A percentile compares a stretch with the other conserved stretches of the same genome.
These are phyloP conservation scores for Clarias fuscus DNA, from an alignment of 2,797 vertebrate genomes.

Conservation along the genomic window DNA sequence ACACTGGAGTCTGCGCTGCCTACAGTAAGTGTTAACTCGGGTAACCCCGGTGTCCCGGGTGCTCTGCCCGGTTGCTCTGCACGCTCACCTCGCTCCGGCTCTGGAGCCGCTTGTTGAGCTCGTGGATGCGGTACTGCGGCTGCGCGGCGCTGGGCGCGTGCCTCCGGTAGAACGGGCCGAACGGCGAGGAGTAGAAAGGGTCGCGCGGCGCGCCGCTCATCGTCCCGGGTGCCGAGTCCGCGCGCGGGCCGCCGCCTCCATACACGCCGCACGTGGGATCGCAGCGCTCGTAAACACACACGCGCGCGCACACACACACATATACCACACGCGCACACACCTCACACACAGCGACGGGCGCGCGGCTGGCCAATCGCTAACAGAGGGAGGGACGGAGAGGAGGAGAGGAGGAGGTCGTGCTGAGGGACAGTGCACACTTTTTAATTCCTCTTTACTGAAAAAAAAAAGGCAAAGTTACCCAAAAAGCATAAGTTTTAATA, in stretches of 20 bases:
- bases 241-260: conserved; percentile 51
- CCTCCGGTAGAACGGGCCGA: conserved; percentile 78
- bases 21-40: neutral
- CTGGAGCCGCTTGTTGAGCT: conserved; percentile 98
- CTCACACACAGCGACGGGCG: neutral
- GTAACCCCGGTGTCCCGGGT: neutral
- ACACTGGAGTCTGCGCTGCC: no score
- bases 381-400: conserved; percentile 36
- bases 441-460: neutral
- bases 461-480: neutral
- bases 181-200: conserved; percentile 57
- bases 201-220: conserved; percentile 57
- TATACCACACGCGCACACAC: conserved; percentile 17
- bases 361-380: neutral
- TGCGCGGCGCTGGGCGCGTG: conserved; percentile 98
- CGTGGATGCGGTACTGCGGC: conserved; percentile 99
- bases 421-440: neutral
- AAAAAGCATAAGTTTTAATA: neutral
- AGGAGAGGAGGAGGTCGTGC: neutral
- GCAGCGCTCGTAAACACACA: conserved; percentile 51
- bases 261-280: conserved; percentile 53
- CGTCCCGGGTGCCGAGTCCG: conserved; percentile 52
- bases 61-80: neutral
- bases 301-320: conserved; percentile 10
- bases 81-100: conserved; percentile 93